phyloP scores from a whole-genome alignment of 2,113 vertebrate genomes.

The Grallaria varia region DNA sequence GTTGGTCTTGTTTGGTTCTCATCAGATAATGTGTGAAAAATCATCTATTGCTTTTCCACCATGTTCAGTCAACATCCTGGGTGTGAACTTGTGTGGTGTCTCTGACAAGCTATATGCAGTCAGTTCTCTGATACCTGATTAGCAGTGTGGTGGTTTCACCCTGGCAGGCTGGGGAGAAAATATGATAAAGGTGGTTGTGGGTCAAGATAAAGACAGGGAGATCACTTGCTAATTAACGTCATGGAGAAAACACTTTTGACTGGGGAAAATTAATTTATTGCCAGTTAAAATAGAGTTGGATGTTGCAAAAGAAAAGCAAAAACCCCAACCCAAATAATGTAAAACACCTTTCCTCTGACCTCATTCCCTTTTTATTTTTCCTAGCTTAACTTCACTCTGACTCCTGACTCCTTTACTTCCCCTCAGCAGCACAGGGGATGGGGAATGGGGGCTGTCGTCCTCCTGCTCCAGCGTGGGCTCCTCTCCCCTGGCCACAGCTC shows the following conservation, averaged over 20 bases:
- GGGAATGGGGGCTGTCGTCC: fast-evolving
- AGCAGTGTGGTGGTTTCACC: neutral
- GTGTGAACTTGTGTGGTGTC: neutral
- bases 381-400: neutral
- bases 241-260: neutral
- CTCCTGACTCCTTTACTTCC: neutral
- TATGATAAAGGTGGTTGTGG: neutral
- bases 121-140: neutral
- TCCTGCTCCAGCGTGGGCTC: fast-evolving
- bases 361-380: neutral
- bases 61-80: neutral
- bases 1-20: neutral
- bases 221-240: neutral
- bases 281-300: neutral
- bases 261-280: neutral
- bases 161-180: neutral
- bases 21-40: neutral
- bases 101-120: neutral
- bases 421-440: fast-evolving
- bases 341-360: fast-evolving
- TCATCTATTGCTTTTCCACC: neutral
- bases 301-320: neutral
- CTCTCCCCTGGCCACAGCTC: neutral
- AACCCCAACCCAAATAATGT: neutral
- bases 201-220: neutral